phyloP scores from a whole-genome alignment of 2,113 vertebrate species.

The Tympanuchus pallidicinctus region DNA sequence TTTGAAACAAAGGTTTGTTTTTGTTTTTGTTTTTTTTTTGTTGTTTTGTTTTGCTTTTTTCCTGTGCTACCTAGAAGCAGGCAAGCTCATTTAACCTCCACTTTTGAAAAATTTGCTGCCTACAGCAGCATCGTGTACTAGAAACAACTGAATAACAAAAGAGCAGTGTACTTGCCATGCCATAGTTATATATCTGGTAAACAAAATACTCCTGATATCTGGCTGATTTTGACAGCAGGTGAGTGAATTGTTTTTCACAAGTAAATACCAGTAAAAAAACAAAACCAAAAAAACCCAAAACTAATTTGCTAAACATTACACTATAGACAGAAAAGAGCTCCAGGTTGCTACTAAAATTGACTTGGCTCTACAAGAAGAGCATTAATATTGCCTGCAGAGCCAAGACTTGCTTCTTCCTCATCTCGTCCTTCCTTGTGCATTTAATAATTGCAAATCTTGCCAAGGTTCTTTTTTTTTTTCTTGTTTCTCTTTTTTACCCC shows the following conservation, averaged over 20 bases:
- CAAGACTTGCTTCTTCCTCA: not conserved
- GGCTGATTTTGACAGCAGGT: slow-evolving; percentile 43
- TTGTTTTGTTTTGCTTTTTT: not conserved
- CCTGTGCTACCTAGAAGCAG: not conserved
- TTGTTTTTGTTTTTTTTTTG: too few relatives aligned
- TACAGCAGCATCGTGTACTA: not conserved
- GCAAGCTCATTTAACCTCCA: not conserved
- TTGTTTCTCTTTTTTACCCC: not conserved
- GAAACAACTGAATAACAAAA: slow-evolving; percentile 43
- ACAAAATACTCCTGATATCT: slow-evolving; percentile 24
- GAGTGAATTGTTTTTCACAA: slow-evolving; percentile 29
- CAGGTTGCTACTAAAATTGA: slow-evolving; percentile 19
- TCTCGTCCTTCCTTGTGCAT: not conserved
- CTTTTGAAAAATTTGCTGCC: slow-evolving; percentile 20
- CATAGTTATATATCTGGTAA: slow-evolving; percentile 23
- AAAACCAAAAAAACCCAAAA: too few relatives aligned
- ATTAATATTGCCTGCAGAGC: not conserved
- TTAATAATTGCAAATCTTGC: not conserved
- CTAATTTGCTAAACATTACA: slow-evolving; percentile 50
- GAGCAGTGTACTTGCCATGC: not conserved
- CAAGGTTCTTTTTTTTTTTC: not conserved
- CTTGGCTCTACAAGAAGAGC: not conserved
- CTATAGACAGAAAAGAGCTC: slow-evolving; percentile 10
- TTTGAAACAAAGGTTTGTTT: not conserved
- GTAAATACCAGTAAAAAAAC: slow-evolving; percentile 23